phyloP scores from a whole-genome alignment of 2,888 invertebrate species.

The Pachliopta kotzebuea region DNA sequence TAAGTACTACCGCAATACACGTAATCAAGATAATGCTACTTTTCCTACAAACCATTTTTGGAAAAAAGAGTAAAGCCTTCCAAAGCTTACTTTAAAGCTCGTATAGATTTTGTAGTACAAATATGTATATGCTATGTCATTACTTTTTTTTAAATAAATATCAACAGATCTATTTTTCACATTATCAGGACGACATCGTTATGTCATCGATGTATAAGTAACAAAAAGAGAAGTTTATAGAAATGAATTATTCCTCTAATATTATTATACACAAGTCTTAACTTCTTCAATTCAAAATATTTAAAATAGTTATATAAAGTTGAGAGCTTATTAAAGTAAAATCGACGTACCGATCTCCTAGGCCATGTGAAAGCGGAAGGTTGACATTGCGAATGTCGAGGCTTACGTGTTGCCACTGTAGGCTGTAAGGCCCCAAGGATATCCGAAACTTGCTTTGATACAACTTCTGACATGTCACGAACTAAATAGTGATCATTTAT shows the following conservation, averaged over 20 bases:
- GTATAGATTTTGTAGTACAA: no score
- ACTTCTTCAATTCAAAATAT: neutral
- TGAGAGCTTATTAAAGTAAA: constrained; percentile 16
- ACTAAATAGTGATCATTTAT: neutral
- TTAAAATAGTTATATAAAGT: constrained; percentile 5
- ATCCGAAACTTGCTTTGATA: constrained; percentile 10
- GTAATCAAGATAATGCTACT: neutral
- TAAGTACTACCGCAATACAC: neutral
- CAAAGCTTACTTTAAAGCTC: no score
- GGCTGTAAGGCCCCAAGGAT: constrained; percentile 25
- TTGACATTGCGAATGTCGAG: constrained; percentile 43
- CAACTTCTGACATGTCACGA: constrained; percentile 4
- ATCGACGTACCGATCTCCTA: constrained; percentile 11
- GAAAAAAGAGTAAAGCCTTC: no score
- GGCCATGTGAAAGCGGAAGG: constrained; percentile 42
- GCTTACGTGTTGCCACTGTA: constrained; percentile 30
- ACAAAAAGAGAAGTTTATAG: no score
- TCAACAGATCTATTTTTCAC: no score
- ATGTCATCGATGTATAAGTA: no score
- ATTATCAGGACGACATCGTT: no score
- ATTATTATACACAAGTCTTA: no score
- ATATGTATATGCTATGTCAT: no score
- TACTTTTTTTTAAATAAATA: no score
- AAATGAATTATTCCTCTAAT: no score
- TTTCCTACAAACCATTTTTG: no score